Conservation (phyloP, 2,888 invertebrate species). For the Folsomia manolachei region DNA sequence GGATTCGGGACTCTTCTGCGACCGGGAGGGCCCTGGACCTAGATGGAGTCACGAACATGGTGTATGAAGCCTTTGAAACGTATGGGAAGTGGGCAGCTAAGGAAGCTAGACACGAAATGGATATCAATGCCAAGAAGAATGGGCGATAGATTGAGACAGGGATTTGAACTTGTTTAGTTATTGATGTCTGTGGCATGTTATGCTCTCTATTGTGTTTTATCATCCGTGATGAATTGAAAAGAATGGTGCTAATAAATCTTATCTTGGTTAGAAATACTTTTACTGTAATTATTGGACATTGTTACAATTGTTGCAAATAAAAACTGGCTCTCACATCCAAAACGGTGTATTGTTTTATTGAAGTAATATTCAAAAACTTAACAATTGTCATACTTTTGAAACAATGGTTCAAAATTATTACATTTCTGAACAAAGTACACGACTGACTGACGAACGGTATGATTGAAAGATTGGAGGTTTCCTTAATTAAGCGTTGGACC, state of each 20-base stretch:
- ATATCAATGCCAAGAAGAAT: conserved; percentile 8
- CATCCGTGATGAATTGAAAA: not conserved
- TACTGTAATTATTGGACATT: too few relatives aligned
- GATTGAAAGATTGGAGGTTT: conserved; percentile 22
- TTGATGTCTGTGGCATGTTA: not conserved
- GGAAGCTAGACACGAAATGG: conserved; percentile 22
- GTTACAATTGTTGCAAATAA: too few relatives aligned
- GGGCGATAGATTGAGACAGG: too few relatives aligned
- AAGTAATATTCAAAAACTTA: not conserved
- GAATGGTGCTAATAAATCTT: not conserved
- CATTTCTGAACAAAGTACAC: too few relatives aligned
- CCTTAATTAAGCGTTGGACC: not conserved
- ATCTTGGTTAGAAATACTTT: too few relatives aligned
- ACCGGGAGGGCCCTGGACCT: conserved; percentile 42
- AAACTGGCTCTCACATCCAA: not conserved
- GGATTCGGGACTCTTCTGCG: conserved; percentile 31
- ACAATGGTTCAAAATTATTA: too few relatives aligned
- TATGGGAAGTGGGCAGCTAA: conserved; percentile 38
- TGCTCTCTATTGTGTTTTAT: not conserved
- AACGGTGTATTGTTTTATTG: not conserved
- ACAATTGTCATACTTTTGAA: not conserved
- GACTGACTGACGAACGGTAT: not conserved
- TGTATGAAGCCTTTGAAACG: conserved; percentile 45
- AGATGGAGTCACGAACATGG: conserved; percentile 44
- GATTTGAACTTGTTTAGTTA: too few relatives aligned